phyloP scores from a whole-genome alignment of 1,140 invertebrate genomes.

The Himalopsyche phryganea region DNA sequence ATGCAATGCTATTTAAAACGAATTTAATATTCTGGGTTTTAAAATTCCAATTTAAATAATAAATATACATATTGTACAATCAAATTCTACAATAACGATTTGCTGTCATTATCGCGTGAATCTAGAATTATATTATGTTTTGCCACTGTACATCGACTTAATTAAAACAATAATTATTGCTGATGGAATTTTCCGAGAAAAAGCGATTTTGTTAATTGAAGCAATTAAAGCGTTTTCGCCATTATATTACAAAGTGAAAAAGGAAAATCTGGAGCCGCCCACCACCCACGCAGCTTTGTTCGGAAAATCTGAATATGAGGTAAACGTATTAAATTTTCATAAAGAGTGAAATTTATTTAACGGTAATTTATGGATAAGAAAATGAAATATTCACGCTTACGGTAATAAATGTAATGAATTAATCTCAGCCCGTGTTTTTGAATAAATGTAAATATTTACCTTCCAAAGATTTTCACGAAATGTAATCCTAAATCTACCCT shows the following conservation, averaged over 20 bases:
- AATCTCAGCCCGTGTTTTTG: no score
- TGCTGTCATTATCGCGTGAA: neutral
- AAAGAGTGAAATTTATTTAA: no score
- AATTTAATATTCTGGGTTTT: no score
- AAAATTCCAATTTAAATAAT: no score
- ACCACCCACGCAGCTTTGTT: constrained; percentile 1
- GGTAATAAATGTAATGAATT: no score
- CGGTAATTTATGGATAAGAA: no score
- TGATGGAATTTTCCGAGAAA: constrained; percentile 27
- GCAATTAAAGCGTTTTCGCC: constrained; percentile 31
- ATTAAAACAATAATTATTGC: constrained; percentile 29
- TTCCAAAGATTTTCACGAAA: no score
- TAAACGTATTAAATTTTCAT: no score
- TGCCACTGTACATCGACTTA: constrained; percentile 16
- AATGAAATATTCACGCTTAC: no score
- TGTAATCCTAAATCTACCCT: neutral
- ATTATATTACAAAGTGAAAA: constrained; percentile 28
- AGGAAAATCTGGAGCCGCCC: constrained; percentile 11
- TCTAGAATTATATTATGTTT: neutral
- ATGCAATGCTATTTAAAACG: no score
- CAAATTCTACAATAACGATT: neutral
- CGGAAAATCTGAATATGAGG: neutral
- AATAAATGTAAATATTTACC: no score
- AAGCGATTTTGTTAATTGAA: constrained; percentile 33
- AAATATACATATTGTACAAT: no score